These are phyloP conservation scores for Nibea albiflora DNA, from an alignment of 2,113 vertebrate species.

Conservation along the genomic window DNA sequence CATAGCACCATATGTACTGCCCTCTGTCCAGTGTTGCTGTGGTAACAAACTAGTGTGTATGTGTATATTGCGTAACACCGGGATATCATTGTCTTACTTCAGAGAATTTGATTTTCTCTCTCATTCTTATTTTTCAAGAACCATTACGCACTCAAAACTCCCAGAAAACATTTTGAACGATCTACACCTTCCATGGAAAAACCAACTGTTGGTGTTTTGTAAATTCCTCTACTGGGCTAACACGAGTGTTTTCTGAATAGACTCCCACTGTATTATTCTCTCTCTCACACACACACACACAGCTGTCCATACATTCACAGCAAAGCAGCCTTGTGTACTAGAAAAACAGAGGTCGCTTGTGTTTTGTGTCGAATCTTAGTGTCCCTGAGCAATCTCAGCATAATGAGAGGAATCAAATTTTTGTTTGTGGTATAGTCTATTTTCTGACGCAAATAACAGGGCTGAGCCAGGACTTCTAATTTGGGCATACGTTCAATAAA, in stretches of 20 bases:
- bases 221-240: neutral
- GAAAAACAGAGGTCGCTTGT: conserved; percentile 41
- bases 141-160: neutral
- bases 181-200: neutral
- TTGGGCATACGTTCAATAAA: conserved; percentile 32
- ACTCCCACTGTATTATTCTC: conserved; percentile 34
- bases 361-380: neutral
- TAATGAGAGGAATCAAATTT: conserved; percentile 13
- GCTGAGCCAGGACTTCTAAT: conserved; percentile 14
- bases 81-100: conserved; percentile 14
- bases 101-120: conserved; percentile 1
- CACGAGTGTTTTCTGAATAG: conserved; percentile 29
- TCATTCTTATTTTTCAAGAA: too few relatives aligned
- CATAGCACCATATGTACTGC: conserved; percentile 24
- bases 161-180: neutral
- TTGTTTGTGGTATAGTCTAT: conserved; percentile 25
- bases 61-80: neutral
- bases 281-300: conserved; percentile 45
- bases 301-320: conserved; percentile 68
- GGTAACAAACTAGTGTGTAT: conserved; percentile 47
- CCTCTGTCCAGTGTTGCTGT: conserved; percentile 59
- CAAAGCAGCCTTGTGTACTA: conserved; percentile 18
- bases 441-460: conserved; percentile 40
- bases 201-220: neutral
- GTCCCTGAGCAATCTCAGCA: conserved; percentile 26